Conservation (phyloP, 2,113 vertebrate species). For the Macrotis lagotis region DNA sequence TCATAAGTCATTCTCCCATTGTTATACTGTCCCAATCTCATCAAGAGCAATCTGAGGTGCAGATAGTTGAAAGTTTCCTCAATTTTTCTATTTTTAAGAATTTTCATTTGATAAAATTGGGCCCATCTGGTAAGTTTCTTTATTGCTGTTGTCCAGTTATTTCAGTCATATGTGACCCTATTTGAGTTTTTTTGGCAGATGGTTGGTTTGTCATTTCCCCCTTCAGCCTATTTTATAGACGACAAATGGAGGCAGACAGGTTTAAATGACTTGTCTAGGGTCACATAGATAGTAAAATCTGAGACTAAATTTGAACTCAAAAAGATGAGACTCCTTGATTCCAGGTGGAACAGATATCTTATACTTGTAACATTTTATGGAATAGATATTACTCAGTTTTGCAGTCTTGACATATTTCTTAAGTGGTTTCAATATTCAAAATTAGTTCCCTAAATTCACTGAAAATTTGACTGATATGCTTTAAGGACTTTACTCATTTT, state of each 20-base stretch:
- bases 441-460: background rate
- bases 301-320: too few species aligned
- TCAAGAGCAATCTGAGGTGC: background rate
- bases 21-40: background rate
- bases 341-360: too few species aligned
- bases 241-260: too few species aligned
- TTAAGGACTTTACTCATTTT: background rate
- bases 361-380: too few species aligned
- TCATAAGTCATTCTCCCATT: background rate
- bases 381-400: background rate
- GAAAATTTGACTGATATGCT: background rate
- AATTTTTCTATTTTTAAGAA: background rate
- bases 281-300: too few species aligned
- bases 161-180: too few species aligned
- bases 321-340: too few species aligned
- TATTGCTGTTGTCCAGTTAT: background rate
- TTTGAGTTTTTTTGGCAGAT: too few species aligned
- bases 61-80: background rate
- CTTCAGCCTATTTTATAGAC: too few species aligned
- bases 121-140: background rate
- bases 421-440: background rate
- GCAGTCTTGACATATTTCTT: background rate
- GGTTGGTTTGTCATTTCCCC: too few species aligned
- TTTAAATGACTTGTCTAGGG: too few species aligned
- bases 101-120: background rate